Evolutionary conservation across 2,888 invertebrate genomes (phyloP).

Genomic region (Herminia tarsipennalis): DNA sequence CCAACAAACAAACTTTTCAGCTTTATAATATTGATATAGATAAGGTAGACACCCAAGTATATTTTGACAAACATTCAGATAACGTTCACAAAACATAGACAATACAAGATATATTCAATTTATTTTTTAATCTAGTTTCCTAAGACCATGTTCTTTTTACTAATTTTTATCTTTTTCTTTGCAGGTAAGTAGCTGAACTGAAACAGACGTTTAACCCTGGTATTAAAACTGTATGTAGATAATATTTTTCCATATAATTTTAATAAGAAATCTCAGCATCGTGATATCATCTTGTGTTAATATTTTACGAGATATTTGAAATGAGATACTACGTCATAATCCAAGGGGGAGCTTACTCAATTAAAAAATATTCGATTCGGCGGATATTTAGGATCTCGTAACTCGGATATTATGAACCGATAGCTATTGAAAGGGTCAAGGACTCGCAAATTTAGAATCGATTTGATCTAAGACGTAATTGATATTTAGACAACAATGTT

Average conservation of each 20-base stretch:
- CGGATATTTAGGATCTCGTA: conserved; percentile 22
- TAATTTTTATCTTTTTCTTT: conserved; percentile 47
- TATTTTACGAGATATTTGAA: conserved; percentile 22
- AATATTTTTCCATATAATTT: conserved; percentile 32
- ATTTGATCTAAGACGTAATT: no score
- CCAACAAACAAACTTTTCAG: no score
- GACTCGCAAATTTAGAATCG: no score
- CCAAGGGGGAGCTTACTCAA: conserved; percentile 27
- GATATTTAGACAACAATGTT: no score
- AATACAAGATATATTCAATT: no score
- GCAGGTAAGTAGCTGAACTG: conserved; percentile 67
- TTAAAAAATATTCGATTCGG: conserved; percentile 33
- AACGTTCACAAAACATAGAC: no score
- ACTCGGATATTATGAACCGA: conserved; percentile 23
- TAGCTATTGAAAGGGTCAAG: conserved; percentile 24
- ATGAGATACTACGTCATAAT: conserved; percentile 22
- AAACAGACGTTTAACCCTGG: conserved; percentile 25
- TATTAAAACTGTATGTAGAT: conserved; percentile 43
- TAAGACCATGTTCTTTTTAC: no score
- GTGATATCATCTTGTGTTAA: conserved; percentile 28
- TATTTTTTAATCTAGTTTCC: no score
- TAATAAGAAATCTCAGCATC: conserved; percentile 29
- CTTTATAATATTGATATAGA: no score
- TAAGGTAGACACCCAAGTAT: no score
- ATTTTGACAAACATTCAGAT: no score